phyloP scores from a whole-genome alignment of 2,797 vertebrate genomes.

The Cossypha niveicapilla region DNA sequence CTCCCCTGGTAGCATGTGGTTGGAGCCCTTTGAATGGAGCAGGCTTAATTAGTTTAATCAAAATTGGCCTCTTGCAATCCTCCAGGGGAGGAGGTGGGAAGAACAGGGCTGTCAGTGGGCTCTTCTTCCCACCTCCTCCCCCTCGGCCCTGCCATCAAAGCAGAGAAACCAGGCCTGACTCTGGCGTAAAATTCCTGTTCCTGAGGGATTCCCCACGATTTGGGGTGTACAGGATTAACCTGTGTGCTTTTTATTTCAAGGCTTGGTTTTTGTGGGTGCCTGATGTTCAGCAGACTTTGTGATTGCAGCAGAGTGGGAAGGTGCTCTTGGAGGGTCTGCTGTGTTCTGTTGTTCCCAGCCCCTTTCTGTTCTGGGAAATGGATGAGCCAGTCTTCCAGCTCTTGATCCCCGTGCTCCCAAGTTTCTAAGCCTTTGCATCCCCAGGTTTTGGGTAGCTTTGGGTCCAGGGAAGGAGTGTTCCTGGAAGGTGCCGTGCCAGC shows the following conservation, averaged over 20 bases:
- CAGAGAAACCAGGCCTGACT: neutral
- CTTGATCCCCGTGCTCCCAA: neutral
- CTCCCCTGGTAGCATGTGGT: constrained; percentile 15
- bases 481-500: accelerated
- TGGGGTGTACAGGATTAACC: neutral
- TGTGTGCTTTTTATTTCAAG: neutral
- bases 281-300: neutral
- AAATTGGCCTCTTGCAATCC: constrained; percentile 30
- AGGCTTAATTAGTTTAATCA: constrained; percentile 51
- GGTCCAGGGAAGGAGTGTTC: neutral
- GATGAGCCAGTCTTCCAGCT: neutral
- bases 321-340: neutral
- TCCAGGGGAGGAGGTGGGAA: constrained; percentile 29
- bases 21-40: constrained; percentile 4
- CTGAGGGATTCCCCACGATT: neutral
- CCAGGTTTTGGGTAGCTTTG: neutral
- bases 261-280: neutral
- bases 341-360: neutral
- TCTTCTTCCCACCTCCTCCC: neutral
- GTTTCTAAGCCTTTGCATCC: neutral
- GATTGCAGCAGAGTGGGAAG: neutral
- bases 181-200: accelerated
- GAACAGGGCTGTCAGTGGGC: neutral
- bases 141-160: neutral
- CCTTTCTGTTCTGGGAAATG: neutral